A percentile compares a stretch with the other conserved stretches of the same genome.
Conservation (phyloP, 64 coral and sea anemone genomes). For the Montipora efflorescens region DNA sequence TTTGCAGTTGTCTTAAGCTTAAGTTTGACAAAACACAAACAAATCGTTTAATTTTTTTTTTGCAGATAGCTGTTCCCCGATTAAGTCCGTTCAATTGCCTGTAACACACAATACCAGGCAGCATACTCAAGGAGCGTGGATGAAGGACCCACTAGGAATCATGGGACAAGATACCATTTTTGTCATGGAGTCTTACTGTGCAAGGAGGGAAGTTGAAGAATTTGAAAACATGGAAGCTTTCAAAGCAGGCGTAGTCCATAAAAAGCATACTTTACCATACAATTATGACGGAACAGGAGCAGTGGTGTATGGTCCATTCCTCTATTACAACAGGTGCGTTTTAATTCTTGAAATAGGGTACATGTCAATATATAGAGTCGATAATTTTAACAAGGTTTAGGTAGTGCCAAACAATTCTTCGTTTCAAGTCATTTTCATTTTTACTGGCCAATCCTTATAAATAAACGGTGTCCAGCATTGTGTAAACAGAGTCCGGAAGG, state of each 20-base stretch:
- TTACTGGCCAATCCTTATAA: too few relatives aligned
- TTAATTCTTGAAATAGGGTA: too few relatives aligned
- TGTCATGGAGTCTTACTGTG: not conserved
- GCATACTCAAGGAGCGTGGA: constrained; percentile 43
- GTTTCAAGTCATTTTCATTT: too few relatives aligned
- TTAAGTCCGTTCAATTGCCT: constrained; percentile 59
- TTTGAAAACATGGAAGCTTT: constrained; percentile 38
- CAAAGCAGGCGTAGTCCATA: constrained; percentile 38
- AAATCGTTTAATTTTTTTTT: not conserved
- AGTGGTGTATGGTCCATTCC: constrained; percentile 69
- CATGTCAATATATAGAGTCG: too few relatives aligned
- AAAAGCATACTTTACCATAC: constrained; percentile 33
- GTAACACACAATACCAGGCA: not conserved
- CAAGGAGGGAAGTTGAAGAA: not conserved
- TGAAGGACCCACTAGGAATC: constrained; percentile 65
- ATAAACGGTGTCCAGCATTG: too few relatives aligned
- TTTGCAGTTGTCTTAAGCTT: too few relatives aligned
- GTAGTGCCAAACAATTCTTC: too few relatives aligned
- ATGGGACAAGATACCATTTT: constrained; percentile 60
- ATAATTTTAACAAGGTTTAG: too few relatives aligned
- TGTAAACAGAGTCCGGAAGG: too few relatives aligned
- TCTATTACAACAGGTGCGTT: constrained; percentile 69
- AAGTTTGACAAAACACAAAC: too few relatives aligned
- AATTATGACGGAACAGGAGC: constrained; percentile 54
- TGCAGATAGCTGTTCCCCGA: constrained; percentile 7